Conservation (phyloP, 2,888 invertebrate species). For the Eupithecia pulchellata region DNA sequence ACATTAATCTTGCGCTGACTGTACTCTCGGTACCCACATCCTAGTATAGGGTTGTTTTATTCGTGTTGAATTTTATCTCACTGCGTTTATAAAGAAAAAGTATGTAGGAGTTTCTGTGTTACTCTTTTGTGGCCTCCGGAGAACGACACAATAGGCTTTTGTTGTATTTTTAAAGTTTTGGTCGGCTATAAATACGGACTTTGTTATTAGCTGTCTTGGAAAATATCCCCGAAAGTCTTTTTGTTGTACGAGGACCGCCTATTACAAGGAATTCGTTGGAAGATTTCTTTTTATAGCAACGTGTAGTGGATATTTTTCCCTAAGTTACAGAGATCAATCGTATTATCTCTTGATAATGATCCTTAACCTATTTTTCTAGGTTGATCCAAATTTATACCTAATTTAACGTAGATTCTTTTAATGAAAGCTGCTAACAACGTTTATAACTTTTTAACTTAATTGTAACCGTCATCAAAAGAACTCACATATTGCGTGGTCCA, state of each 20-base stretch:
- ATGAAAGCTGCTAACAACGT: no score
- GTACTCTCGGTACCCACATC: background rate
- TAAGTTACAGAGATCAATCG: background rate
- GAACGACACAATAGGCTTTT: conserved; percentile 25
- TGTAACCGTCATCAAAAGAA: no score
- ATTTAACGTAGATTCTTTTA: no score
- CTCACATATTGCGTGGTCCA: no score
- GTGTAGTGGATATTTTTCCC: background rate
- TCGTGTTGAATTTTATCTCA: conserved; percentile 27
- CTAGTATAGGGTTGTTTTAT: conserved; percentile 23
- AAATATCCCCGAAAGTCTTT: background rate
- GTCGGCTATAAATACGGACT: conserved; percentile 12
- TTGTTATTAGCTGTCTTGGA: conserved; percentile 10
- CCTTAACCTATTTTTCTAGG: background rate
- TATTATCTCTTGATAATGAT: background rate
- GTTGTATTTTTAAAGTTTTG: conserved; percentile 25
- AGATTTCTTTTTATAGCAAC: background rate
- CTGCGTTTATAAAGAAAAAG: conserved; percentile 30
- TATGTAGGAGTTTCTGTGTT: conserved; percentile 17
- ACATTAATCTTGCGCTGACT: background rate
- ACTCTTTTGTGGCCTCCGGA: conserved; percentile 22
- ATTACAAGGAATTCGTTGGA: background rate
- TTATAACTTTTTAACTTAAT: no score
- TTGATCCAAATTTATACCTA: no score
- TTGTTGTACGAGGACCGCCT: background rate